phyloP scores from a whole-genome alignment of 2,797 vertebrate genomes.

The Scomberomorus guttatus region DNA sequence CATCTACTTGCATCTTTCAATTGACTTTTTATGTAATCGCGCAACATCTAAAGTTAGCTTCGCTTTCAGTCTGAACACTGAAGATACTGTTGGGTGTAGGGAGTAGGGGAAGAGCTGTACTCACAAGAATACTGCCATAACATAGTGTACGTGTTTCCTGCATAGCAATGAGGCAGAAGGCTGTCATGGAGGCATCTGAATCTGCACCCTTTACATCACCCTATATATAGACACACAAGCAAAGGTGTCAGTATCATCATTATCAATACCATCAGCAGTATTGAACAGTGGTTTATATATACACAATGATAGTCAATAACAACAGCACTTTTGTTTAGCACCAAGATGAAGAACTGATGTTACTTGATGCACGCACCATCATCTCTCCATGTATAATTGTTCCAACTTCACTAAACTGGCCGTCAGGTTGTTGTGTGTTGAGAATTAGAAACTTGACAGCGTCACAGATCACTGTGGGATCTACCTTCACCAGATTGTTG shows the following conservation, averaged over 20 bases:
- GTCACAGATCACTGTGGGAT: constrained; percentile 80
- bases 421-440: constrained; percentile 78
- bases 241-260: too few relatives aligned
- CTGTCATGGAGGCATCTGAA: constrained; percentile 87
- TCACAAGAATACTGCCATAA: constrained; percentile 79
- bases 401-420: constrained; percentile 65
- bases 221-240: constrained; percentile 34
- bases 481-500: constrained; percentile 71
- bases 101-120: constrained; percentile 49
- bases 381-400: neutral
- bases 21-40: too few relatives aligned
- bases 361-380: constrained; percentile 52
- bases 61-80: too few relatives aligned
- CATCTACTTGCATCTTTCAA: too few relatives aligned
- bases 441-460: constrained; percentile 89
- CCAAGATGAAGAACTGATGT: neutral
- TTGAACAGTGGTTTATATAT: too few relatives aligned
- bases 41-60: too few relatives aligned
- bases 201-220: constrained; percentile 72
- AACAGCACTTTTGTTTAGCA: neutral
- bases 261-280: too few relatives aligned
- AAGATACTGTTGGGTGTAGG: too few relatives aligned
- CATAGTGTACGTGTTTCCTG: constrained; percentile 84
- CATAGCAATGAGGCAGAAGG: constrained; percentile 89
- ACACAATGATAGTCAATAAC: neutral